Conservation (phyloP, 2,113 vertebrate species). For the Tachuris rubrigastra region DNA sequence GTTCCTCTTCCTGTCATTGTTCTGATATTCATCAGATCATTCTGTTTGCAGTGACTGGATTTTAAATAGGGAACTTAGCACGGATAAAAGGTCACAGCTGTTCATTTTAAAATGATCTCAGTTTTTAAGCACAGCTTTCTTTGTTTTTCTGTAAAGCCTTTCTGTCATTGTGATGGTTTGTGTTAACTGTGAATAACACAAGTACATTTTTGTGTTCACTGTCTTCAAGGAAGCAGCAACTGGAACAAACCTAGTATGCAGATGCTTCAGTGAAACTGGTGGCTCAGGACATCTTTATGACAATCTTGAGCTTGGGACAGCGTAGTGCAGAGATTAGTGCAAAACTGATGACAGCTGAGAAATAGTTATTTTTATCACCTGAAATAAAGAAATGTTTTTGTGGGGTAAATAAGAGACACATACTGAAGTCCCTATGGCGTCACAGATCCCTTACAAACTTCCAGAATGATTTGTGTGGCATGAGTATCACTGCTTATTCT, state of each 20-base stretch:
- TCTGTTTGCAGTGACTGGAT: neutral
- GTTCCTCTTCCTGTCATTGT: neutral
- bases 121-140: neutral
- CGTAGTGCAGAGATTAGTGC: neutral
- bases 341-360: neutral
- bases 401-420: neutral
- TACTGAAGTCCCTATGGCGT: neutral
- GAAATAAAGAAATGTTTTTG: neutral
- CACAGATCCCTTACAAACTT: neutral
- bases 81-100: neutral
- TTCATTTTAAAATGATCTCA: neutral
- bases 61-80: neutral
- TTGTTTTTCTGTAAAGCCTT: neutral
- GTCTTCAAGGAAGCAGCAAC: neutral
- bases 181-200: neutral
- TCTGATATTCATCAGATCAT: neutral
- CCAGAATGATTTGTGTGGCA: neutral
- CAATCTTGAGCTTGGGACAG: neutral
- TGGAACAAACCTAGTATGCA: neutral
- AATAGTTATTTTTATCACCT: neutral
- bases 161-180: neutral
- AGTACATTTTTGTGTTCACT: neutral
- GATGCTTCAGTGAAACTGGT: neutral
- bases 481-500: neutral
- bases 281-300: neutral